Evolutionary conservation across 2,797 vertebrate genomes (phyloP), one percentile per base, ranked within the genome.

Genomic region (Lindbergichthys nudifrons): DNA sequence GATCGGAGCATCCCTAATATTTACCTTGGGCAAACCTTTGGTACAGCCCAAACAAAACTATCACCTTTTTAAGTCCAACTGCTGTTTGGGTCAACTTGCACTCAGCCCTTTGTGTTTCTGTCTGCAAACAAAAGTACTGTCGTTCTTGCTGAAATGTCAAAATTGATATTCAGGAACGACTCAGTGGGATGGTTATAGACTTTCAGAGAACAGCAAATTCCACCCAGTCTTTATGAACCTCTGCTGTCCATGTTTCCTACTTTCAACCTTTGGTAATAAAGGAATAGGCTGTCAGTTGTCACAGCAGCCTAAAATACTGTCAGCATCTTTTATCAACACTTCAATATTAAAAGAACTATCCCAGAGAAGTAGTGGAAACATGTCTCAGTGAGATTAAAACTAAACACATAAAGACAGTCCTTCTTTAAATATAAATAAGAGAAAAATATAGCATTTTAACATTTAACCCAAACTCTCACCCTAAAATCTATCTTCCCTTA

Each of bases 101-200:
- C 32, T 36, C 32, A 9, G 32, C 32, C 32, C 32, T 36, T 36
- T 36, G 32, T 36, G 4, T 9, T 32, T 36, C 8, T 36, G 32
- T 36, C 32, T 9, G 32, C 32, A 9, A 61, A 79, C 30, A 67
- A 30, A 56, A 59, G 42, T 6, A 4, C 30, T 39, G 41, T 9
- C 50, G 21, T 58, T 67, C 51, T 63, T 61, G 36, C 16, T 52
- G 13, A 74, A 62, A 71, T 80, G 60, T 72, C 74, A 77, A 46
- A 58, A 36, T 62, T 47, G 52, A 69, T 46, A 16, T 50, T 58
- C 12, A 47, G 5, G 52, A 46, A 46, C 47, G 23, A n/a, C 51
- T 71, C 7, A 13, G n/a, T 30, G 14, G 48, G 47, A 36, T 43
- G 46, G 2, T 51, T 58, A 10, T 19, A 26, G 41, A 61, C 10